Percentiles rank a stretch among this genome's conserved stretches.
Conservation (phyloP, 2,888 invertebrate genomes). For the Eupeodes luniger region DNA sequence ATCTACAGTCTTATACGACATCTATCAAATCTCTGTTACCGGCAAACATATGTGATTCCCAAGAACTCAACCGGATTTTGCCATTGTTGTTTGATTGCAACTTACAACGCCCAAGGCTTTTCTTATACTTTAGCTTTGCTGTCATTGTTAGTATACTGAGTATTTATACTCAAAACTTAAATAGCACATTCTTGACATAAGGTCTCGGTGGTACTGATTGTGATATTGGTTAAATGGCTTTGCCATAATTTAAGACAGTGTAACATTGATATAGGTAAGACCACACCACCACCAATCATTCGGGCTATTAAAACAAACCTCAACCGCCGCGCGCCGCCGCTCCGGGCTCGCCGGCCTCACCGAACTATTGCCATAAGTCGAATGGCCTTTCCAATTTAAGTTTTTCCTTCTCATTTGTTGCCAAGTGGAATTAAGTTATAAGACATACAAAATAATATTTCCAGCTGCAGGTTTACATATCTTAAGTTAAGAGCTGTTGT, state of each 20-base stretch:
- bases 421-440: conserved; percentile 31
- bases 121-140: neutral
- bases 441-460: no score
- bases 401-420: conserved; percentile 31
- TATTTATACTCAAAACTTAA: conserved; percentile 14
- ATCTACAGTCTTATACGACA: neutral
- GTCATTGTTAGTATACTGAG: neutral
- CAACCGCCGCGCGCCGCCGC: neutral
- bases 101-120: conserved; percentile 42
- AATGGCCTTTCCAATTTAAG: conserved; percentile 46
- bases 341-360: neutral
- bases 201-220: conserved; percentile 18
- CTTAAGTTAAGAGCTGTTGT: neutral
- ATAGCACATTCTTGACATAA: conserved; percentile 44
- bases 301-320: conserved; percentile 36
- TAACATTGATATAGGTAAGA: conserved; percentile 8
- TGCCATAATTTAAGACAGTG: conserved; percentile 32
- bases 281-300: neutral
- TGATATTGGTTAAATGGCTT: conserved; percentile 45
- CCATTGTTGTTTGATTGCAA: conserved; percentile 31
- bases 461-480: conserved; percentile 9
- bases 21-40: neutral
- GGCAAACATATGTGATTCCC: neutral
- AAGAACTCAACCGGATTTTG: conserved; percentile 56
- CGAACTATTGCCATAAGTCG: neutral